Evolutionary conservation across 23 tunicate genomes (phyloP).

Genomic region (Oikopleura dioica): DNA sequence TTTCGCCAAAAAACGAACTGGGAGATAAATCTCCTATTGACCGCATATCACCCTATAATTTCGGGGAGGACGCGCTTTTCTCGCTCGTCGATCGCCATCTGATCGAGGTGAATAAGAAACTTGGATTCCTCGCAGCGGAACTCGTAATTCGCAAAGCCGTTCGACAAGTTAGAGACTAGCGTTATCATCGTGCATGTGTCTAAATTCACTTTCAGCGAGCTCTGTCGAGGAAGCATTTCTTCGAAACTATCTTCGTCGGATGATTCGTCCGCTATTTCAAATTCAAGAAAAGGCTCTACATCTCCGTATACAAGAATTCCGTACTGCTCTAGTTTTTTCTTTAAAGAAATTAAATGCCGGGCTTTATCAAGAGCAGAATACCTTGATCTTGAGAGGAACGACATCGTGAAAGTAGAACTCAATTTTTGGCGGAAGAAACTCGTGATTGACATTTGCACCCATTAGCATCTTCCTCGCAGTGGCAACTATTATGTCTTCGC

Average conservation of each 20-base stretch:
- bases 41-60: no score
- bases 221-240: not conserved
- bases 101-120: not conserved
- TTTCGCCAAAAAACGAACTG: no score
- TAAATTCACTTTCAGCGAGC: not conserved
- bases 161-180: not conserved
- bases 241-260: not conserved
- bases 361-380: no score
- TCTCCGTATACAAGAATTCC: not conserved
- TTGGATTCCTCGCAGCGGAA: not conserved
- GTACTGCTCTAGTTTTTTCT: not conserved
- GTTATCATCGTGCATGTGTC: not conserved
- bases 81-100: conserved; percentile 9
- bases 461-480: not conserved
- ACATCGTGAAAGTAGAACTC: not conserved
- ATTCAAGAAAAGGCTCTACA: not conserved
- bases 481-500: not conserved
- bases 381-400: not conserved
- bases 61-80: not conserved
- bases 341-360: no score
- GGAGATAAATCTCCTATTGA: no score
- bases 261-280: not conserved
- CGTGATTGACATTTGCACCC: not conserved
- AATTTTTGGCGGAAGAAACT: not conserved
- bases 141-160: not conserved